Conservation (phyloP, 2,113 vertebrate genomes). For the Perognathus longimembris region DNA sequence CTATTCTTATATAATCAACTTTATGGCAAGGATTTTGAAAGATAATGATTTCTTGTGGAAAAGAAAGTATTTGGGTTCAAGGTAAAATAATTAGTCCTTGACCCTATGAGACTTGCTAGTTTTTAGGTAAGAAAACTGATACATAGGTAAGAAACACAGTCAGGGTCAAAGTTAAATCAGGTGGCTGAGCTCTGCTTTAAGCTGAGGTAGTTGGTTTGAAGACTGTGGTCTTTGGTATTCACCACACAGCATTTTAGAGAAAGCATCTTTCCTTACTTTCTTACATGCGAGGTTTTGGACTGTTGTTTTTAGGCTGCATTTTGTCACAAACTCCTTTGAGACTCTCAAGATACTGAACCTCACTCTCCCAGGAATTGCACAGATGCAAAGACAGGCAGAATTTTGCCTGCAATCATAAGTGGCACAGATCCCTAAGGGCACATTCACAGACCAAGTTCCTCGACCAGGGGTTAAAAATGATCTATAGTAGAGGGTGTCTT, state of each 20-base stretch:
- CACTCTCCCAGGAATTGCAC: background rate
- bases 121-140: background rate
- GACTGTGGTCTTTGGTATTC: background rate
- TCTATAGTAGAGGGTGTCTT: background rate
- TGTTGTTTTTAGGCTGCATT: background rate
- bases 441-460: background rate
- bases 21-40: background rate
- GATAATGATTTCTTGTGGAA: background rate
- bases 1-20: background rate
- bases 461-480: background rate
- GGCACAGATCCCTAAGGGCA: background rate
- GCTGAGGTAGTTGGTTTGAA: background rate
- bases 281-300: too few relatives aligned
- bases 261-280: background rate
- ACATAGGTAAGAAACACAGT: background rate
- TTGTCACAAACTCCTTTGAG: background rate
- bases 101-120: background rate
- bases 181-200: background rate
- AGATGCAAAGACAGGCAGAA: background rate
- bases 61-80: background rate
- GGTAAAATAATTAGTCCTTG: background rate
- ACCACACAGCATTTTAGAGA: background rate
- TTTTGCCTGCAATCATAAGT: background rate
- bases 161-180: background rate
- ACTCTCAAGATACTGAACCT: rapidly evolving